A percentile compares a stretch with the other conserved stretches of the same genome.
phyloP scores from a whole-genome alignment of 2,797 vertebrate species.

The Limnodromus scolopaceus region DNA sequence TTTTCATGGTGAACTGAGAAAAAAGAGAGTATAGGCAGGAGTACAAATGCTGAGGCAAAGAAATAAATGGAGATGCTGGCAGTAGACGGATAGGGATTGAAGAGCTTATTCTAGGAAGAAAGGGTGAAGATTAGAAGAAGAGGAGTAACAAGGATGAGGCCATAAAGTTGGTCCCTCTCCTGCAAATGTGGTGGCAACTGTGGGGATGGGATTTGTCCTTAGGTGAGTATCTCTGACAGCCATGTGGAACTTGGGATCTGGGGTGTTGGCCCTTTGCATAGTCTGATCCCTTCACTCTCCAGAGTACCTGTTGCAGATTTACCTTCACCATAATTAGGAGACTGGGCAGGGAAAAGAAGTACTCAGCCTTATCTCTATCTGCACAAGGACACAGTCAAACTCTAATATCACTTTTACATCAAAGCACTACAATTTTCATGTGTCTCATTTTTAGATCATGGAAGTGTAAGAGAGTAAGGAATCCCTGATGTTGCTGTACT shows the following conservation, averaged over 20 bases:
- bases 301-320: background rate
- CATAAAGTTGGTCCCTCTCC: background rate
- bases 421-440: background rate
- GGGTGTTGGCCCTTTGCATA: background rate
- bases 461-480: background rate
- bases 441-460: background rate
- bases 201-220: background rate
- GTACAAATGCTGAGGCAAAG: background rate
- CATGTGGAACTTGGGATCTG: background rate
- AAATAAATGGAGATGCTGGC: background rate
- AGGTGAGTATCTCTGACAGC: background rate
- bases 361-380: background rate
- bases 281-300: background rate
- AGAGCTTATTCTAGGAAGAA: background rate
- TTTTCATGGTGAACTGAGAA: background rate
- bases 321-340: background rate
- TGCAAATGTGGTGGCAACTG: background rate
- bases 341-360: background rate
- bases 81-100: background rate
- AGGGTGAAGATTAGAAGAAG: background rate
- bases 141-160: background rate
- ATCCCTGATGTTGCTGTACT: background rate
- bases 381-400: background rate
- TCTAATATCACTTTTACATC: fast-evolving
- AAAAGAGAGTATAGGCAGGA: background rate